Evolutionary conservation across 2,888 invertebrate species (phyloP).

Genomic region (Himalopsyche tibetana): DNA sequence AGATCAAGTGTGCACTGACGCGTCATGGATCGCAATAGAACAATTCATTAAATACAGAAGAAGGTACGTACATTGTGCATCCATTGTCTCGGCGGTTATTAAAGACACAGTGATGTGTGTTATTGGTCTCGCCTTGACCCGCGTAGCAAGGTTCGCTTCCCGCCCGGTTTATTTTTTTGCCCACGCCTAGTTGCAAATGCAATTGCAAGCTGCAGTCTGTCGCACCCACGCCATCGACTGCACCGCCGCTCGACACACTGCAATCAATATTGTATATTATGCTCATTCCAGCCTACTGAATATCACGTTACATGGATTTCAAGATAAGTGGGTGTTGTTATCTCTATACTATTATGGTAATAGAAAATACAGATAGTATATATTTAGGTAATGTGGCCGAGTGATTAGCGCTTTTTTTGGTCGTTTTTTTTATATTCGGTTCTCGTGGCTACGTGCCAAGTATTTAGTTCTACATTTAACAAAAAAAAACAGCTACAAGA

Average conservation of each 20-base stretch:
- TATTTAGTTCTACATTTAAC: too few species aligned
- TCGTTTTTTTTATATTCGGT: too few species aligned
- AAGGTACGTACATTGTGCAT: background rate
- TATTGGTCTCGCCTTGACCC: slow-evolving; percentile 34
- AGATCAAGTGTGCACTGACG: background rate
- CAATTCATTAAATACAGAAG: background rate
- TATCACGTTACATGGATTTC: background rate
- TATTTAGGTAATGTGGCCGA: too few species aligned
- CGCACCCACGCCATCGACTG: background rate
- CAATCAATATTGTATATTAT: too few species aligned
- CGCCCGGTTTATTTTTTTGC: slow-evolving; percentile 22
- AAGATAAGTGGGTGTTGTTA: background rate
- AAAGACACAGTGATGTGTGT: background rate
- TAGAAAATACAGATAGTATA: too few species aligned
- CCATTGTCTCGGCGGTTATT: slow-evolving; percentile 36
- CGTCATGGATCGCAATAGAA: background rate
- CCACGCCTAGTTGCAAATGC: slow-evolving; percentile 29
- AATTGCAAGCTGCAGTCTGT: slow-evolving; percentile 3
- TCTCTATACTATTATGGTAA: too few species aligned
- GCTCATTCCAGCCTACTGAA: background rate
- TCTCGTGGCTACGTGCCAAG: too few species aligned
- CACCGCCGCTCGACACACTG: background rate
- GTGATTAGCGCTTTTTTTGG: too few species aligned
- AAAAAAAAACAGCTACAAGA: too few species aligned
- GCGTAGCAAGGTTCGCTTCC: slow-evolving; percentile 27